Evolutionary conservation across 2,888 invertebrate genomes (phyloP).

Genomic region (Chrysotoxum bicinctum): DNA sequence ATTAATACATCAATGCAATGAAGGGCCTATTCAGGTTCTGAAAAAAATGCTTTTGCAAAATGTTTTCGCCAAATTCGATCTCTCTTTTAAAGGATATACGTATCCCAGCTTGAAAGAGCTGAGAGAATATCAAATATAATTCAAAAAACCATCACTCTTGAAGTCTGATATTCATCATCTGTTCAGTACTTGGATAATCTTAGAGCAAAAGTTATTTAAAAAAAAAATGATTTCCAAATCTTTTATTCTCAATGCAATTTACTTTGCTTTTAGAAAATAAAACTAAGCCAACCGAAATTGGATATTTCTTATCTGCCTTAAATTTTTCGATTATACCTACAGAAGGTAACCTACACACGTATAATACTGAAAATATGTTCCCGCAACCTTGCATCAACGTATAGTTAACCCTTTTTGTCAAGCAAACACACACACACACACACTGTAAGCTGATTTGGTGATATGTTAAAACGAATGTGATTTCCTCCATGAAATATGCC

Average conservation of each 20-base stretch:
- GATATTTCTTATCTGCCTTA: not conserved
- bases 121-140: too few relatives aligned
- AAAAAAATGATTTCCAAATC: not conserved
- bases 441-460: not conserved
- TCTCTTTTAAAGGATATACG: too few relatives aligned
- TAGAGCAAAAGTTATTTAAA: not conserved
- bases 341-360: not conserved
- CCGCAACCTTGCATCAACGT: constrained; percentile 1
- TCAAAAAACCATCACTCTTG: too few relatives aligned
- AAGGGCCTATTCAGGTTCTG: too few relatives aligned
- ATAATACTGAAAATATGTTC: not conserved
- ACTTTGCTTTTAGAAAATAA: not conserved
- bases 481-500: constrained; percentile 21
- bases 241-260: not conserved
- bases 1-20: too few relatives aligned
- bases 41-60: too few relatives aligned
- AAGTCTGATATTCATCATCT: too few relatives aligned
- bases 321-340: not conserved
- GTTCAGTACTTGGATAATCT: too few relatives aligned
- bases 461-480: constrained; percentile 37
- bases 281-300: constrained; percentile 15
- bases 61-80: too few relatives aligned
- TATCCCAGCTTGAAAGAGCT: too few relatives aligned
- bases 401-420: constrained; percentile 26
- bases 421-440: not conserved